Base-by-base conservation (phyloP, 2,888 invertebrate genomes). In the Monochamus alternatus region DNA sequence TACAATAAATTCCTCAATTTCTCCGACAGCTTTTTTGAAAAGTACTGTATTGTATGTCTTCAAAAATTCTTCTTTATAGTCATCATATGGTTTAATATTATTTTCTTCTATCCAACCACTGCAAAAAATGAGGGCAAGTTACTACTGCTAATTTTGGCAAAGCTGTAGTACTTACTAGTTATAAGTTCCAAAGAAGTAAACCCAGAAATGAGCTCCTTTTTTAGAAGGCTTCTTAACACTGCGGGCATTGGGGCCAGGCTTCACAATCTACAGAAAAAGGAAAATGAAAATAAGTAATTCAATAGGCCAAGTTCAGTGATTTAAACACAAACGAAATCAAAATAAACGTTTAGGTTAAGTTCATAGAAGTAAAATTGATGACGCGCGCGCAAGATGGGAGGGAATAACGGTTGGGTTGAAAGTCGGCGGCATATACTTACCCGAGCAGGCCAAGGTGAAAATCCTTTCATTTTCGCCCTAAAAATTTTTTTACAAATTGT, bases 381-480 rank as follows among this genome's bases (percentile, higher is more conserved):
- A 69, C 69, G 69, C 80, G 78, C 78, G 75, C 79, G 79, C 78
- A 74, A 74, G 72, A 80, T 74, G 86, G 86, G 85, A 83, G 87
- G 85, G 85, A 87, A 85, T 88, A 89, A 89, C 89, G 88, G 89
- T 89, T 88, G 88, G 85, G 83, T 85, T 85, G 86, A 84, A 86
- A 72, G 52, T 78, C 82, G 84, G 80, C 77, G 76, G 79, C 80
- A 82, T 79, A 85, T 88, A 93, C 96, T 95, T 93, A 98, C 97
- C 93, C 96, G 95, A 90, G 97, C 97, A 80, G 98, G 98, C 98
- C 98, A 98, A 81, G 97, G 96, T 83, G 97, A 95, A 91, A 96
- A 98, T 84, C 97, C 96, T 92, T 97, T 98, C 97, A 98, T 97
- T 93, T 97, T 98, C 75, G 98, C 97, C 98, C 98, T 98, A 93